Percentiles rank a stretch among this genome's conserved stretches.
These are phyloP conservation scores for Allolobophora icterica DNA, from an alignment of 2,888 invertebrate genomes.

Conservation along the genomic window DNA sequence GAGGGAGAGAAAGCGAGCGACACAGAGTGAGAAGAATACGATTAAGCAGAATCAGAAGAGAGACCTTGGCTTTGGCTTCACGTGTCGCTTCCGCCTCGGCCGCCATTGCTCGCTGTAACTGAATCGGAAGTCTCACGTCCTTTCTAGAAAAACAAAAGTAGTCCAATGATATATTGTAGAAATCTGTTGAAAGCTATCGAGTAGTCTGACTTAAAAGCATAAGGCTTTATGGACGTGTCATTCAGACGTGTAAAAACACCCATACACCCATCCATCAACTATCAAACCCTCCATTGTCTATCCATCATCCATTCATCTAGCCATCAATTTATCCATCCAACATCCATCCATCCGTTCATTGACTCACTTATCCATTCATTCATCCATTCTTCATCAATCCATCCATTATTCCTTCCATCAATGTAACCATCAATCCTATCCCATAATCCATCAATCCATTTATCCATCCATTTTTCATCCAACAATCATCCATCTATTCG, in stretches of 20 bases:
- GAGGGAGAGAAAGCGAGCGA: too few relatives aligned
- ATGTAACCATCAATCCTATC: not conserved
- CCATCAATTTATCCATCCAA: not conserved
- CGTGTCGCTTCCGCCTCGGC: constrained; percentile 58
- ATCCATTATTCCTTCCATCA: not conserved
- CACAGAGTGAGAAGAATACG: not conserved
- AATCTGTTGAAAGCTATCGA: not conserved
- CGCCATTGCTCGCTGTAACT: constrained; percentile 59
- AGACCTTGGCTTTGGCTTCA: constrained; percentile 57
- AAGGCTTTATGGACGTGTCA: not conserved
- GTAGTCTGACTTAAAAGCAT: not conserved
- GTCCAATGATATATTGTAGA: not conserved
- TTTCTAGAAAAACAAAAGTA: constrained; percentile 47
- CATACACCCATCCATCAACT: not conserved
- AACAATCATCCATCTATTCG: too few relatives aligned
- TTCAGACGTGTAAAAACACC: not conserved
- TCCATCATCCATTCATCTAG: not conserved
- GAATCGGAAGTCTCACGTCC: constrained; percentile 57
- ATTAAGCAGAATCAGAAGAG: not conserved
- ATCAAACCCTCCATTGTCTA: not conserved
- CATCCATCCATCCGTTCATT: not conserved
- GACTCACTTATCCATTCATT: not conserved
- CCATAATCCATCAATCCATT: not conserved
- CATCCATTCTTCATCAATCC: not conserved
- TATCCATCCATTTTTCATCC: not conserved